Base-by-base conservation (phyloP, 2,113 vertebrate genomes). In the Xyrauchen texanus region DNA sequence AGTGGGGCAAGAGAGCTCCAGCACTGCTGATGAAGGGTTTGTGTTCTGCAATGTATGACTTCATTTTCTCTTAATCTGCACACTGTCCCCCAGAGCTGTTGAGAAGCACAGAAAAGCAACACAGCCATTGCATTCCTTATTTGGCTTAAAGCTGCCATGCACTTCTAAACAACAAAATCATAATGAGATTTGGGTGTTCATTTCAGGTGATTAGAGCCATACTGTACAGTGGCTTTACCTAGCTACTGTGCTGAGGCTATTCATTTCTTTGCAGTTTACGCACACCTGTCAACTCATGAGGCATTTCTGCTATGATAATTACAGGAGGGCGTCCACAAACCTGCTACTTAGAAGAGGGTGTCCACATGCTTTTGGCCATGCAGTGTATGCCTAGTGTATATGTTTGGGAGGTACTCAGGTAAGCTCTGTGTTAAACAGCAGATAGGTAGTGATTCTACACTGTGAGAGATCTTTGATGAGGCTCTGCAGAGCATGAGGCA, bases 11-110 rank as follows among this genome's bases (percentile, higher is more conserved):
- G 42, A 16, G 64, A 44, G 52, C 42, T 72, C 12, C 16, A 44
- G 34, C 8, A 0, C 45, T 60, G 68, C 67, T 77, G 67, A 64
- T 58, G 49, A 63, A 15, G 53, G 52, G 63, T 51, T 74, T 80
- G 82, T 80, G 82, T 69, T 72, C 65, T 52, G 21, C 34, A 52
- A 66, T 69, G 79, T 78, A 69, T 77, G 78, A 70, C 72, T 82
- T 71, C 42, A 80, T 80, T 80, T 80, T 60, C 72, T 65, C 68
- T 55, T 71, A 76, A 75, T 67, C 52, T 68, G 68, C 62, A 60
- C 68, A 47, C 65, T 13, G 55, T 34, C 72, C 76, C 16, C 66
- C 58, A 34, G 66, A 81, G 69, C 11, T 49, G n/a, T 47, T 7
- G 13, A 58, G 69, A 42, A 42, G 64, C 79, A 64, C 42, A 44